Percentiles rank a stretch among this genome's conserved stretches.
phyloP scores from a whole-genome alignment of 2,888 invertebrate species.

The Agrenia bidenticulata region DNA sequence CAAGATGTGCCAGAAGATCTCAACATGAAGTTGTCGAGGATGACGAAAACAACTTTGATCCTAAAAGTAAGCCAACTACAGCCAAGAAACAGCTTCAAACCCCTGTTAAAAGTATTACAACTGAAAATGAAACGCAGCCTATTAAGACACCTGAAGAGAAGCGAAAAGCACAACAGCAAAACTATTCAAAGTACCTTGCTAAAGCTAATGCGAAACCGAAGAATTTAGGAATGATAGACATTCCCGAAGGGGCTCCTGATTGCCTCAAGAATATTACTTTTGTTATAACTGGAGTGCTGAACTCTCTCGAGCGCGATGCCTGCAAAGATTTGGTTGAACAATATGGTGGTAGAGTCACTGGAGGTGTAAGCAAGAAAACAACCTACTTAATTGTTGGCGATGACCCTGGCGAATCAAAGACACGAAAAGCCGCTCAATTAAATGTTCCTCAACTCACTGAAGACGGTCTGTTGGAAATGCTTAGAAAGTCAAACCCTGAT shows the following conservation, averaged over 20 bases:
- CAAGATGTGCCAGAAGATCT: slow-evolving; percentile 8
- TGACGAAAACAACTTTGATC: slow-evolving; percentile 31
- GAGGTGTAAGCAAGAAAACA: slow-evolving; percentile 74
- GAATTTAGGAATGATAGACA: slow-evolving; percentile 77
- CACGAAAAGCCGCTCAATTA: slow-evolving; percentile 65
- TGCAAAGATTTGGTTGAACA: slow-evolving; percentile 70
- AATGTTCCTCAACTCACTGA: slow-evolving; percentile 75
- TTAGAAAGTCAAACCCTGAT: slow-evolving; percentile 58
- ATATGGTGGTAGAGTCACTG: slow-evolving; percentile 77
- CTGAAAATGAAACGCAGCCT: slow-evolving; percentile 29
- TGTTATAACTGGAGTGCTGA: slow-evolving; percentile 80
- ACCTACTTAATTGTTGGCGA: slow-evolving; percentile 81
- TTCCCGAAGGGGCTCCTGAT: slow-evolving; percentile 71
- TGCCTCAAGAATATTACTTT: slow-evolving; percentile 73
- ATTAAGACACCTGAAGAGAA: slow-evolving; percentile 22
- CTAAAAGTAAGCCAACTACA: slow-evolving; percentile 22
- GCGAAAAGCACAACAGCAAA: slow-evolving; percentile 67
- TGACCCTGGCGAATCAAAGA: slow-evolving; percentile 81
- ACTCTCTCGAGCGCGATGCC: slow-evolving; percentile 83
- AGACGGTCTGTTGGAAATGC: slow-evolving; percentile 78
- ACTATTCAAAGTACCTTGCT: slow-evolving; percentile 75
- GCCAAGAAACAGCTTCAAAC: slow-evolving; percentile 1
- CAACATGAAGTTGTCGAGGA: slow-evolving; percentile 22
- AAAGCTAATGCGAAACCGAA: slow-evolving; percentile 66
- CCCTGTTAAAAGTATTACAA: slow-evolving; percentile 11